Evolutionary conservation across 2,797 vertebrate species (phyloP).

Genomic region (Macrochelys suwanniensis): DNA sequence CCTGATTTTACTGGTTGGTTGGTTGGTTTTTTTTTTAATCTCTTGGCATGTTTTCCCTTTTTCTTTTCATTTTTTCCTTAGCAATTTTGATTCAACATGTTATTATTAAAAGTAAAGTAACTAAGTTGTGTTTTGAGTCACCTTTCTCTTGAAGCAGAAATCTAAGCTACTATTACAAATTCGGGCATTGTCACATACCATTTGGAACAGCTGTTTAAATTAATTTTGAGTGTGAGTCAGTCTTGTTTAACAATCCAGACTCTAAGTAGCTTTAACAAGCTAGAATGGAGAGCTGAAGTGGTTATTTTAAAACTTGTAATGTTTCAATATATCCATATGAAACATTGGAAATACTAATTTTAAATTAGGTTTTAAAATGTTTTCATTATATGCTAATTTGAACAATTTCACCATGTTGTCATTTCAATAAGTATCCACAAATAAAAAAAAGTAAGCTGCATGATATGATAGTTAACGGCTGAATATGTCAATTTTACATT

Average conservation of each 20-base stretch:
- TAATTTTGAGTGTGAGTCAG: background rate
- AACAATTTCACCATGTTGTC: background rate
- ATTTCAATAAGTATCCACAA: constrained; percentile 4
- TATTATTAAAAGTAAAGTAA: constrained; percentile 51
- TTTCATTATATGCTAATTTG: background rate
- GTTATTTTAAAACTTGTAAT: constrained; percentile 25
- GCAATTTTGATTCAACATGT: constrained; percentile 57
- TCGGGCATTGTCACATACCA: constrained; percentile 19
- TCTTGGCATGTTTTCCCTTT: constrained; percentile 78
- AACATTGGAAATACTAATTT: background rate
- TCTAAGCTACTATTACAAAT: constrained; percentile 49
- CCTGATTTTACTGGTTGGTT: constrained; percentile 59
- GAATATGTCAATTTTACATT: background rate
- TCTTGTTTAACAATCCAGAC: constrained; percentile 1
- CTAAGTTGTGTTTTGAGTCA: constrained; percentile 61
- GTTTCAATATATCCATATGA: constrained; percentile 22
- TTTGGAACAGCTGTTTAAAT: constrained; percentile 40
- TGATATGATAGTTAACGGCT: constrained; percentile 3
- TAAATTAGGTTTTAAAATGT: constrained; percentile 5
- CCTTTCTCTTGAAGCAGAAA: constrained; percentile 48
- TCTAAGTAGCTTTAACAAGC: background rate
- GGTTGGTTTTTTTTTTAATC: constrained; percentile 51
- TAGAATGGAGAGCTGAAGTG: constrained; percentile 4
- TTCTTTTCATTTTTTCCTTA: constrained; percentile 38
- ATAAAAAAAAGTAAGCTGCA: constrained; percentile 30